Base-by-base conservation (phyloP, 1,140 invertebrate genomes). In the Cydia strobilella region DNA sequence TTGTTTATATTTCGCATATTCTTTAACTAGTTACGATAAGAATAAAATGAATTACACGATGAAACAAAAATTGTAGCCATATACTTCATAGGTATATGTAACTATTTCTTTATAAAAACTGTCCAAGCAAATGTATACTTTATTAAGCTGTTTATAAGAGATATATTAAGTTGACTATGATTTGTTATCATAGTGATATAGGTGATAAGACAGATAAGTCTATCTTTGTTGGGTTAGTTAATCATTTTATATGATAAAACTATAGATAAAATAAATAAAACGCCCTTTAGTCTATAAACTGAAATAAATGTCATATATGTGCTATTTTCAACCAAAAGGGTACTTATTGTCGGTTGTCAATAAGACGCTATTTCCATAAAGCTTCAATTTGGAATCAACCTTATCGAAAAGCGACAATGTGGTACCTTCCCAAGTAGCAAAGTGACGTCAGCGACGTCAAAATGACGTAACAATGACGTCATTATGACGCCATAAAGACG, bases 111-210 rank as follows among this genome's bases (percentile, higher is more conserved):
- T 35, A 10, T 18, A 0, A 69, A 66, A 54, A 54, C 1, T 6
- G 35, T n/a, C 3, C n/a, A 42, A 39, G 7, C 31, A 18, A 42
- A 39, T 18, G 20, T 69, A 9, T 39, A 18, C 35, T 35, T 18
- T 42, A 39, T 39, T 39, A 3, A n/a, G 6, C 9, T 39, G 27
- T 23, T 9, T 18, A n/a, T 35, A 69, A 25, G 35, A 42, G 0
- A 3, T 18, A 69, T 69, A 18, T 69, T 42, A 9, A 1, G 13
- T 31, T 69, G n/a, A 39, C 6, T 20, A 15, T 18, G 18, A 69
- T 66, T 31, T 69, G 18, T 69, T 69, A 42, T 69, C 65, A 69
- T 69, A 18, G 27, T 39, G 65, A 69, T 69, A 69, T 10, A 42
- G 15, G 7, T 39, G 65, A 69, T 69, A 69, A 35, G 27, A 12